phyloP scores from a whole-genome alignment of 92 coral and sea anemone genomes.

The Phenganax subtilis region DNA sequence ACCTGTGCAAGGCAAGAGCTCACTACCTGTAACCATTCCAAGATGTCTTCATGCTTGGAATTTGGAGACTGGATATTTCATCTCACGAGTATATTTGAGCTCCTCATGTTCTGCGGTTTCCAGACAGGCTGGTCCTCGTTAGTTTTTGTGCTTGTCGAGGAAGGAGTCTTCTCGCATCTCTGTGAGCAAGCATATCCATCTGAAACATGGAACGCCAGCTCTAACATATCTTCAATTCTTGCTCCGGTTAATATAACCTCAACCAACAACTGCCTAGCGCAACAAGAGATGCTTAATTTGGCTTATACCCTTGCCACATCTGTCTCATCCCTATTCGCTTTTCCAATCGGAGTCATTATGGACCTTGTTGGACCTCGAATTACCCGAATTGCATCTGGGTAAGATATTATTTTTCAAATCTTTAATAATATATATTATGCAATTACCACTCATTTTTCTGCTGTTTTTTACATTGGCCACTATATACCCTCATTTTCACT shows the following conservation, averaged over 20 bases:
- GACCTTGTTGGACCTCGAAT: conserved; percentile 14
- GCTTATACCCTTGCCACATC: conserved; percentile 36
- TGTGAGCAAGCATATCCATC: neutral
- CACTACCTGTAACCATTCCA: neutral
- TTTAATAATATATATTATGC: no score
- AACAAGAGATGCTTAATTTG: conserved; percentile 39
- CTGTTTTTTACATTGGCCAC: no score
- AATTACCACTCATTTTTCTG: no score
- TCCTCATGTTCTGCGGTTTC: conserved; percentile 37
- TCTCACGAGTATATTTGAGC: conserved; percentile 34
- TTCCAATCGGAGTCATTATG: conserved; percentile 22
- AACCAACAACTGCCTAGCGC: conserved; percentile 31
- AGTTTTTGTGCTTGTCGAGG: conserved; percentile 28
- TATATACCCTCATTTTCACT: no score
- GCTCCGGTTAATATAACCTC: neutral
- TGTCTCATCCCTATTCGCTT: conserved; percentile 12
- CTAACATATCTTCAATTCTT: no score
- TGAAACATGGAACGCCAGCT: neutral
- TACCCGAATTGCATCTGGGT: conserved; percentile 26
- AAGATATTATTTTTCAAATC: neutral
- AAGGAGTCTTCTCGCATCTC: conserved; percentile 32
- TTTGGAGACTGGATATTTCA: conserved; percentile 35
- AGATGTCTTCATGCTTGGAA: conserved; percentile 23
- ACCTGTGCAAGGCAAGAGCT: neutral
- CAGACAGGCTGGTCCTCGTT: conserved; percentile 37